phyloP scores from a whole-genome alignment of 23 tunicate species.

The Trididemnum nubilum region DNA sequence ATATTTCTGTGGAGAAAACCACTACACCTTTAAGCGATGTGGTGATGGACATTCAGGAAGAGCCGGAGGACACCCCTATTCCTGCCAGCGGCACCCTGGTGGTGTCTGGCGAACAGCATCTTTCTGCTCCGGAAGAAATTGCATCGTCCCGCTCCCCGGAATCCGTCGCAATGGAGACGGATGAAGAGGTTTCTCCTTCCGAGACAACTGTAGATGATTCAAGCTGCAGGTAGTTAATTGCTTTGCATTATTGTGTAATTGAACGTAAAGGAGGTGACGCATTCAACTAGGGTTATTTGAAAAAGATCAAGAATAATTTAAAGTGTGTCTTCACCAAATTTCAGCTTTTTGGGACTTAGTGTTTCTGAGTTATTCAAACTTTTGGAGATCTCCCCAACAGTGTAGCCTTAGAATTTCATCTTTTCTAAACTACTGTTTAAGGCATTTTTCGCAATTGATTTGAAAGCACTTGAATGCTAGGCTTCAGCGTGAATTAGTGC shows the following conservation, averaged over 20 bases:
- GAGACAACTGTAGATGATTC: constrained; percentile 10
- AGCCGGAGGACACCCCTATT: not conserved
- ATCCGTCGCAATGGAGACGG: constrained; percentile 13
- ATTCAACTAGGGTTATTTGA: no score
- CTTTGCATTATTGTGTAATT: not conserved
- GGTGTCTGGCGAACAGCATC: not conserved
- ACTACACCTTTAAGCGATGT: constrained; percentile 6
- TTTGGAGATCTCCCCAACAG: no score
- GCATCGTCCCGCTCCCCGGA: not conserved
- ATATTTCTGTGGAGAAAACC: not conserved
- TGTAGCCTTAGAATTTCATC: no score
- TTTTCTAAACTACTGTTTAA: no score
- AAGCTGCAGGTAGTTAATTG: not conserved
- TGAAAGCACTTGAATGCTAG: no score
- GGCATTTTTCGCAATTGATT: no score
- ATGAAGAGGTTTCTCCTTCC: not conserved
- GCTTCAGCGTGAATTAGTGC: no score
- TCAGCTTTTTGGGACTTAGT: no score
- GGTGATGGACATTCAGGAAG: constrained; percentile 48
- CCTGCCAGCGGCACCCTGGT: constrained; percentile 33
- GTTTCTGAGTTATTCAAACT: no score
- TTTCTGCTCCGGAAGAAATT: not conserved
- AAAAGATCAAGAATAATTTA: no score
- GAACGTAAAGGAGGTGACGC: not conserved
- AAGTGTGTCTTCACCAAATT: no score